Conservation (phyloP, 1,140 invertebrate species). For the Drosophila sp. region DNA sequence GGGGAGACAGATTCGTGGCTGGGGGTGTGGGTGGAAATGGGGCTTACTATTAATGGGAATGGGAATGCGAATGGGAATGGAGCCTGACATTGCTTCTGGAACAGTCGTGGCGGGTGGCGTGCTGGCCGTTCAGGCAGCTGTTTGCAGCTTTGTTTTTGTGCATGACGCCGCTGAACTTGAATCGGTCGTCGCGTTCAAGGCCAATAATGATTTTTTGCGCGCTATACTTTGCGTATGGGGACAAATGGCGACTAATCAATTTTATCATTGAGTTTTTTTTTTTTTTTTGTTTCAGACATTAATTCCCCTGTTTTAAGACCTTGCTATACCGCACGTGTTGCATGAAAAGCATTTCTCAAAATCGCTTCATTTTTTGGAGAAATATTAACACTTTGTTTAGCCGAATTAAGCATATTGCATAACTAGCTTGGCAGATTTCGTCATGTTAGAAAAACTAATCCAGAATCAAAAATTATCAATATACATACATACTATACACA, state of each 20-base stretch:
- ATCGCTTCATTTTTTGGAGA: not conserved
- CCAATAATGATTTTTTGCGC: slow-evolving; percentile 41
- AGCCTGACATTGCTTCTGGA: slow-evolving; percentile 30
- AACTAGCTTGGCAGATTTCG: too few species aligned
- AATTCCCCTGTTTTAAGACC: slow-evolving; percentile 4
- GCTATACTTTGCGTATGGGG: not conserved
- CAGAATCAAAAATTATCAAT: too few species aligned
- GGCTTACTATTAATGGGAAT: too few species aligned
- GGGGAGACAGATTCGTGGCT: not conserved
- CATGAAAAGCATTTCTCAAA: not conserved
- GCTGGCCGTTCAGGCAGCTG: slow-evolving; percentile 24
- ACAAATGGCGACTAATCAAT: slow-evolving; percentile 10
- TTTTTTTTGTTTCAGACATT: not conserved
- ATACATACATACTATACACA: too few species aligned
- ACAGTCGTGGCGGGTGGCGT: slow-evolving; percentile 50
- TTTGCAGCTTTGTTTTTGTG: slow-evolving; percentile 66
- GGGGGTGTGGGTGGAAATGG: slow-evolving; percentile 21
- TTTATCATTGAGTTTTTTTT: not conserved
- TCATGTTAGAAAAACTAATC: too few species aligned
- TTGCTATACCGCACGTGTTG: not conserved
- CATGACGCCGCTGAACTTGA: slow-evolving; percentile 70
- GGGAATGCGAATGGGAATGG: too few species aligned
- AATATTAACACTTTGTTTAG: not conserved
- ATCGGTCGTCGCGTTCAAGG: slow-evolving; percentile 66
- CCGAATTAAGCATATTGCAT: too few species aligned